Percentiles rank a stretch among this genome's conserved stretches.
Conservation (phyloP, 2,888 invertebrate species). For the Sylvicola fuscatus region DNA sequence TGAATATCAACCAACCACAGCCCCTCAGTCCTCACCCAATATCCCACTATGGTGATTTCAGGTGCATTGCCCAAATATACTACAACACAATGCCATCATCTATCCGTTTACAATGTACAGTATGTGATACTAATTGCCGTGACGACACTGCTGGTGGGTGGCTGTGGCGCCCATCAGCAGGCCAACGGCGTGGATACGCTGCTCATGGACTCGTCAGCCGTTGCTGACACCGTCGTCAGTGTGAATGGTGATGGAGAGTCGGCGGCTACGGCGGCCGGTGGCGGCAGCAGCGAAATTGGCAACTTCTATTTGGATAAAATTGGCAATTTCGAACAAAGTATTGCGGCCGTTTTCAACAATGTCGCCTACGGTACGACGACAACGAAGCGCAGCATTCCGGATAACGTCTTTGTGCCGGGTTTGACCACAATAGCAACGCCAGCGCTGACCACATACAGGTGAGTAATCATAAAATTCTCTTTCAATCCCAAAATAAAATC, state of each 20-base stretch:
- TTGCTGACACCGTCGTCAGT: conserved; percentile 7
- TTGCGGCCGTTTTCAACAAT: conserved; percentile 45
- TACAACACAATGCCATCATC: no score
- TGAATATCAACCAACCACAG: no score
- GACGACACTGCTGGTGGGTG: no score
- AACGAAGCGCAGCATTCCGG: conserved; percentile 45
- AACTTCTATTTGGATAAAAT: conserved; percentile 31
- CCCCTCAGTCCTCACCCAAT: no score
- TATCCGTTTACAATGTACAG: no score
- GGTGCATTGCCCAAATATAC: no score
- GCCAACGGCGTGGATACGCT: no score
- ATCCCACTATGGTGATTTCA: no score
- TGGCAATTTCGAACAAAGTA: conserved; percentile 37
- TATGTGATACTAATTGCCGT: no score
- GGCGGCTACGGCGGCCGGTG: conserved; percentile 10
- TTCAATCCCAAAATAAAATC: no score
- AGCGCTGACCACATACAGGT: conserved; percentile 33
- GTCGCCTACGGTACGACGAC: conserved; percentile 46
- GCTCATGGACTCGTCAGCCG: no score
- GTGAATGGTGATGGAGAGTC: conserved; percentile 4
- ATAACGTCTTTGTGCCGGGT: conserved; percentile 35
- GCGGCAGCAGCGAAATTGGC: conserved; percentile 6
- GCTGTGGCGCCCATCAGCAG: no score
- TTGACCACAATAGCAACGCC: conserved; percentile 42
- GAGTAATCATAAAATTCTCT: conserved; percentile 7